These are phyloP conservation scores for Drosophila parabipectinata DNA, from an alignment of 1,140 invertebrate species.

Conservation along the genomic window DNA sequence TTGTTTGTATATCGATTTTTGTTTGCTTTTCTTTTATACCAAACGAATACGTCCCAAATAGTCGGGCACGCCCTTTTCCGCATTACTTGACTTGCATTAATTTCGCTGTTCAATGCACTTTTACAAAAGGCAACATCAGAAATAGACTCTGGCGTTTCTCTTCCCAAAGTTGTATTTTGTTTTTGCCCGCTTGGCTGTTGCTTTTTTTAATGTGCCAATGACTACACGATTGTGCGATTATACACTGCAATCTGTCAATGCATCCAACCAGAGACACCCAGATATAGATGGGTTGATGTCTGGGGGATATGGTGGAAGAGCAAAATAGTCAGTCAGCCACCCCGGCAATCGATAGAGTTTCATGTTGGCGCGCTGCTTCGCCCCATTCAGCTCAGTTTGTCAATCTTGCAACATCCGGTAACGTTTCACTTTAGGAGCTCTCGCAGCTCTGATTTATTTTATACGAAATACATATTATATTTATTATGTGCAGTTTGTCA, in stretches of 20 bases:
- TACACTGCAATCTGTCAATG: slow-evolving; percentile 76
- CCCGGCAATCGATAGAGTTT: slow-evolving; percentile 59
- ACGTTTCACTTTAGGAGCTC: slow-evolving; percentile 68
- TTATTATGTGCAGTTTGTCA: slow-evolving; percentile 81
- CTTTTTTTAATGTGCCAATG: slow-evolving; percentile 73
- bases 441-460: slow-evolving; percentile 71
- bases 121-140: slow-evolving; percentile 68
- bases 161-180: slow-evolving; percentile 23
- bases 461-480: slow-evolving; percentile 69
- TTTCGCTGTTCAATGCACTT: slow-evolving; percentile 79
- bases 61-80: slow-evolving; percentile 71
- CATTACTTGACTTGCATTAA: slow-evolving; percentile 76
- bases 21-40: slow-evolving; percentile 35
- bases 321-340: slow-evolving; percentile 45
- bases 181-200: background rate
- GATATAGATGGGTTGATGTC: slow-evolving; percentile 6
- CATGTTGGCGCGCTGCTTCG: slow-evolving; percentile 29
- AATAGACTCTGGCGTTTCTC: slow-evolving; percentile 48
- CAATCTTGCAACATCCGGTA: slow-evolving; percentile 77
- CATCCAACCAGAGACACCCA: slow-evolving; percentile 67
- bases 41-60: slow-evolving; percentile 55
- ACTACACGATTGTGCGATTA: slow-evolving; percentile 80
- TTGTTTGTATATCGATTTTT: slow-evolving; percentile 42
- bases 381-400: slow-evolving; percentile 52
- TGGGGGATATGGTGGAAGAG: background rate